These are phyloP conservation scores for Catalaphyllia jardinei DNA, from an alignment of 64 coral and sea anemone genomes.

Conservation along the genomic window DNA sequence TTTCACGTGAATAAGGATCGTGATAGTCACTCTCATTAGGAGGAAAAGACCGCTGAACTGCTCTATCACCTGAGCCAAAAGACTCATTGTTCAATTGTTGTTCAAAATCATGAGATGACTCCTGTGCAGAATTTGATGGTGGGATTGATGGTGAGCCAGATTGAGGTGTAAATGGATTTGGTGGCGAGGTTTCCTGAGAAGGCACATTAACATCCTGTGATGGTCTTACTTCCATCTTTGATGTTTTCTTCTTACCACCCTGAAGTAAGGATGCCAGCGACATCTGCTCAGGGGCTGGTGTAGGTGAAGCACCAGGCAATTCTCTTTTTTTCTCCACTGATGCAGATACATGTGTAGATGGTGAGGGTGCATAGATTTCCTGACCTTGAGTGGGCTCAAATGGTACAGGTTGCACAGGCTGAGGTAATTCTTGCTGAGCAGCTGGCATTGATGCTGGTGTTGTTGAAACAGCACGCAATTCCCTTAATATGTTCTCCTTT, in stretches of 20 bases:
- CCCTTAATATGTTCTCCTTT: no score
- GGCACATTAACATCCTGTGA: not conserved
- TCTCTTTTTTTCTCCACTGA: not conserved
- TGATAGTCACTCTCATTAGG: not conserved
- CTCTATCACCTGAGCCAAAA: slow-evolving; percentile 5
- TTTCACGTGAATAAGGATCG: not conserved
- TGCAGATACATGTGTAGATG: no score
- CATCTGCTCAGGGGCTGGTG: not conserved
- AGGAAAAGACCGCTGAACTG: not conserved
- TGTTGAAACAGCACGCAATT: no score
- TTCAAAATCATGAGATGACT: not conserved
- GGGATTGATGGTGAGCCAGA: not conserved
- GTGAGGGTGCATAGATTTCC: no score
- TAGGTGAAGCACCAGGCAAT: not conserved
- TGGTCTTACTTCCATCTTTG: not conserved
- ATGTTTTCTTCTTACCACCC: slow-evolving; percentile 6
- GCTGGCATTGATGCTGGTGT: no score
- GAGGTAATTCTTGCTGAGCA: no score
- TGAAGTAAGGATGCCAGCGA: slow-evolving; percentile 16
- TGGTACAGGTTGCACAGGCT: no score
- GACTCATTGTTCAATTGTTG: not conserved
- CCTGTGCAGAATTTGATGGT: not conserved
- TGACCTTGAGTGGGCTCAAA: no score
- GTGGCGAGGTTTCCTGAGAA: not conserved
- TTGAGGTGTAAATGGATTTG: not conserved